Evolutionary conservation across 2,797 vertebrate species (phyloP).

Genomic region (Simalia tracyae): DNA sequence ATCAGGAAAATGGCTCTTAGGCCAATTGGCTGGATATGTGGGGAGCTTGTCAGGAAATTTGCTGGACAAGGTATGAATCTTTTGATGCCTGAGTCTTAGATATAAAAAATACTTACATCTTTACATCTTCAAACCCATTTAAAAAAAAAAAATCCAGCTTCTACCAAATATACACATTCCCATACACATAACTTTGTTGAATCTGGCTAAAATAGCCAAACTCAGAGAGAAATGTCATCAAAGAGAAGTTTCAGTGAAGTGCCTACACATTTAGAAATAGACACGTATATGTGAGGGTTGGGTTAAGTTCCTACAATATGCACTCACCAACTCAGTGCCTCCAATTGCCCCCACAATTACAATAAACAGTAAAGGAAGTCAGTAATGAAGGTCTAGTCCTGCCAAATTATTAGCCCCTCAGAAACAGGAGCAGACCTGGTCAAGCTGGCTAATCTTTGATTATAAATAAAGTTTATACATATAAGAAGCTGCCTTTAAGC

Average conservation of each 20-base stretch:
- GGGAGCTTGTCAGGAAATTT: slow-evolving; percentile 63
- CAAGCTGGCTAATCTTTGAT: background rate
- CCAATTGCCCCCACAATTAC: background rate
- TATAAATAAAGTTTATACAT: background rate
- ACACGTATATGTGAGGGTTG: background rate
- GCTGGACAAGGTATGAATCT: slow-evolving; percentile 61
- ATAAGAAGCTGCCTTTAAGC: background rate
- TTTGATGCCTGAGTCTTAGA: background rate
- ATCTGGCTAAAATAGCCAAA: background rate
- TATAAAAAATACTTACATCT: background rate
- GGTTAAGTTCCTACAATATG: background rate
- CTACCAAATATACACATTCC: background rate
- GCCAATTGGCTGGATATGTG: slow-evolving; percentile 61
- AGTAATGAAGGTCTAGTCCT: background rate
- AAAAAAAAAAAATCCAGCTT: background rate
- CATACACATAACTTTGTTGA: background rate
- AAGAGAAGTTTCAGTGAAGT: background rate
- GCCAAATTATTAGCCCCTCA: background rate
- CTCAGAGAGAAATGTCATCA: background rate
- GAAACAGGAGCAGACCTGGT: background rate
- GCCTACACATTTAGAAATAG: background rate
- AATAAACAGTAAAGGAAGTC: background rate
- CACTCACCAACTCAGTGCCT: background rate
- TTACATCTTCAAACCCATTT: background rate
- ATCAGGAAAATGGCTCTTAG: slow-evolving; percentile 50